Conservation (phyloP, 2,113 vertebrate species). For the Eptesicus fuscus region DNA sequence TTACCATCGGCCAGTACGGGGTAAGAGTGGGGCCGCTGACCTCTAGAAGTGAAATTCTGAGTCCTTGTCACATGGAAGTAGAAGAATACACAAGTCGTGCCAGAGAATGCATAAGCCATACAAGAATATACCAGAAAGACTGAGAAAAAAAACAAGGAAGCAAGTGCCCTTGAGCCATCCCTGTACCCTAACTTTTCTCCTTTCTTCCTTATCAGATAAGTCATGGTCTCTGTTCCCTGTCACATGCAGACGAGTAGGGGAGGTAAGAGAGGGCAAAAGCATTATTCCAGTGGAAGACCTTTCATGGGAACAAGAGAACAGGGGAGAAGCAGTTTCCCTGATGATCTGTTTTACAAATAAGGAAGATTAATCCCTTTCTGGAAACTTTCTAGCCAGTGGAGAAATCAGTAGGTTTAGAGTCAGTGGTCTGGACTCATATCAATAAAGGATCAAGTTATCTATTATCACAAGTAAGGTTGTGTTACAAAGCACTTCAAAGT, state of each 20-base stretch:
- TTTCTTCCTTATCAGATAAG: background rate
- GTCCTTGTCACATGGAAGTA: background rate
- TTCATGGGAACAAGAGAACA: background rate
- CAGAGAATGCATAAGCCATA: background rate
- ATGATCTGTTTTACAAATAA: background rate
- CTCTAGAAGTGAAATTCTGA: background rate
- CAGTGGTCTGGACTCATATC: background rate
- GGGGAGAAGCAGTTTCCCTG: background rate
- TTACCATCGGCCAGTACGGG: background rate
- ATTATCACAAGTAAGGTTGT: background rate
- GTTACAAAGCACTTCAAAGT: background rate
- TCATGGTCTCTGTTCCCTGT: background rate
- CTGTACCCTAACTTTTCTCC: background rate
- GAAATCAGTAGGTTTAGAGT: background rate
- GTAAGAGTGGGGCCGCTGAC: background rate
- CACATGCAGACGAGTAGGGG: background rate
- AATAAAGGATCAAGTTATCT: background rate
- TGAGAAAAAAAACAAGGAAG: background rate
- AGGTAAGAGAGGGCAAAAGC: background rate
- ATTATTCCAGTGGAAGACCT: background rate
- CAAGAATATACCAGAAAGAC: background rate
- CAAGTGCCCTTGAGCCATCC: background rate
- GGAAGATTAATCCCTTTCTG: background rate
- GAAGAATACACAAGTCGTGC: background rate
- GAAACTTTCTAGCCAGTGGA: background rate